Base-by-base conservation (phyloP, 2,888 invertebrate species). In the Polydesmus complanatus region DNA sequence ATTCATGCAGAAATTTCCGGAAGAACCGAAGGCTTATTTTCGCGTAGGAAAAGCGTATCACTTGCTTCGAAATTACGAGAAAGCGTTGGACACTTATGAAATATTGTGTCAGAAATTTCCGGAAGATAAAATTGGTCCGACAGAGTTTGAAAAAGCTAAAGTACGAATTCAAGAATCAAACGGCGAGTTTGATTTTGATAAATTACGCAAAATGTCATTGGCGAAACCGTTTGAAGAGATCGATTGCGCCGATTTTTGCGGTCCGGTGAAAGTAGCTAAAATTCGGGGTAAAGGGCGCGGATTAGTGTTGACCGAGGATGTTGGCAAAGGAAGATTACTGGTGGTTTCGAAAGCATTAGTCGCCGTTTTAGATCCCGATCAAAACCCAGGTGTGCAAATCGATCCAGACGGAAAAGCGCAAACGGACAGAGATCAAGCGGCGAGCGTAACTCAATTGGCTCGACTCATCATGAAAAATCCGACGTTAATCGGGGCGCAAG, bases 251-350 rank as follows among this genome's bases (percentile, higher is more conserved):
- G 57, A 57, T 21, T 57, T 48, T 49, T n/a, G 47, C 18, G 57
- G 57, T 22, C 57, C 57, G 3, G 49, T 57, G 1, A 47, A 49
- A 49, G 48, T 57, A 3, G 48, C 49, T 23, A 23, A 57, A 25
- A 48, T 57, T 57, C 14, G 23, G 22, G 48, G 47, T n/a, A 57
- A 48, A 21, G 57, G 57, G 25, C 47, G 57, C 25, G 57, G 57
- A 48, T 22, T 48, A 1, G 25, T 57, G 11, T 27, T 47, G 14
- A 57, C 57, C 26, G 49, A 23, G 49, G 57, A 57, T 14, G n/a
- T 57, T 22, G 14, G 49, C 18, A 19, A 21, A 3, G 48, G 48
- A 8, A 49, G 48, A 3, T 25, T 57, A 23, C 5, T 49, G 18
- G 14, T 25, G 2, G 57, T 57, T 8, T 48, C 23, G 1, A 57